Base-by-base conservation (phyloP, 1,140 invertebrate species). In the Drosophila nasuta region DNA sequence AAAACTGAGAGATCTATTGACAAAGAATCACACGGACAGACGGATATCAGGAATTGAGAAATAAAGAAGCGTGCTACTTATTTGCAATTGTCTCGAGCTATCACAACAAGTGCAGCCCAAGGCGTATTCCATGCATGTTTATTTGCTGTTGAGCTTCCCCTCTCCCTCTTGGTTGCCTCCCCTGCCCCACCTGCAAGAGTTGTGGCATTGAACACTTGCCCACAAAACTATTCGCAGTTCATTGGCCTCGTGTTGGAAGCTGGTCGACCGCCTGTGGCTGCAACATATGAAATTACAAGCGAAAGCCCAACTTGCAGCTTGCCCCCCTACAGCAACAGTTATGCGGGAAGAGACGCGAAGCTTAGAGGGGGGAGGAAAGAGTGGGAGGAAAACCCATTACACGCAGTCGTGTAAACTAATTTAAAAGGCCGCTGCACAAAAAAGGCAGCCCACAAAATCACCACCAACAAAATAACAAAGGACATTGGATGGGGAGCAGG, bases 321-420 rank as follows among this genome's bases (percentile, higher is more conserved):
- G 75, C 60, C 70, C 25, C 25, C 54, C 46, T 13, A 11, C 67
- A 75, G 46, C 35, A 71, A 51, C 28, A 46, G 11, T n/a, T 13
- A 48, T 8, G 30, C 10, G 8, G 46, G 59, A 5, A 13, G 28
- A 17, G 59, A 51, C 5, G 38, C 13, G 38, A 15, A 35, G 3
- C 20, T 4, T 33, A 35, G 67, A 35, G n/a, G 1, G 1, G n/a
- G 35, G 52, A 7, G 41, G 5, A 1, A 54, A 3, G 35, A 35
- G 28, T 3, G 38, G 15, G 8, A 48, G 38, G 11, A 43, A 82
- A 88, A 75, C 77, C 77, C 78, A 88, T 88, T 88, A 88, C 86
- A 88, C 77, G 85, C 85, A 88, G 77, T 82, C 85, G 89, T 88
- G 85, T 88, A 88, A 88, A 88, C 85, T 88, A 88, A 88, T 88